Base-by-base conservation (phyloP, 2,113 vertebrate genomes). In the Chloebia gouldiae region DNA sequence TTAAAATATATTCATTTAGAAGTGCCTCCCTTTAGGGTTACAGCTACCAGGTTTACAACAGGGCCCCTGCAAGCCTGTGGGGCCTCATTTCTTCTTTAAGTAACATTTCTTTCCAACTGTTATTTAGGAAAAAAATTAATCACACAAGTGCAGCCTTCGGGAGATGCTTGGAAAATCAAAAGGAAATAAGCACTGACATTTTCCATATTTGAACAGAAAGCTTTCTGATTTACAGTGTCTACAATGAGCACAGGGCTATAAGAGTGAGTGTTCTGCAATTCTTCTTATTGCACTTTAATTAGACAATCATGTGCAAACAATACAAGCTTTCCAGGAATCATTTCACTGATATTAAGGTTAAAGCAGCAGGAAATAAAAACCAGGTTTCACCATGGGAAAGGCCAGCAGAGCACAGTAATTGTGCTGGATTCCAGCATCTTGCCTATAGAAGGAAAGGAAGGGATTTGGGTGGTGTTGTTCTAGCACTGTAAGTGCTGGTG, bases 251-350 rank as follows among this genome's bases (percentile, higher is more conserved):
- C 40, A 33, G 35, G 22, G 88, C 86, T 87, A 39, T 24, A 80
- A 79, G 89, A 84, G 18, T 0, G 2, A 91, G 69, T 23, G 76
- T 79, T 83, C 88, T 91, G 76, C 88, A 93, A 69, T 86, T 63
- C 75, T 81, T 87, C 90, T 94, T 65, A 91, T 31, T 91, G 91
- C 33, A 3, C 83, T 96, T 79, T 89, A 96, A 95, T 96, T 96
- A 97, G 91, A 90, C 92, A 91, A 77, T 94, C 87, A 92, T 70
- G 53, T 73, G 80, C 81, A 94, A 96, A 96, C 96, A 97, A 94
- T 96, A 93, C 27, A 59, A 73, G 78, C 81, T 93, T 95, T 89
- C 92, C 88, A 90, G 77, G 89, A 89, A 95, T 92, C 91, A 70
- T 63, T 96, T 90, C 93, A 82, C 80, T 86, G 90, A 93, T 77